phyloP scores from a whole-genome alignment of 2,113 vertebrate genomes.

The Grallaria varia region DNA sequence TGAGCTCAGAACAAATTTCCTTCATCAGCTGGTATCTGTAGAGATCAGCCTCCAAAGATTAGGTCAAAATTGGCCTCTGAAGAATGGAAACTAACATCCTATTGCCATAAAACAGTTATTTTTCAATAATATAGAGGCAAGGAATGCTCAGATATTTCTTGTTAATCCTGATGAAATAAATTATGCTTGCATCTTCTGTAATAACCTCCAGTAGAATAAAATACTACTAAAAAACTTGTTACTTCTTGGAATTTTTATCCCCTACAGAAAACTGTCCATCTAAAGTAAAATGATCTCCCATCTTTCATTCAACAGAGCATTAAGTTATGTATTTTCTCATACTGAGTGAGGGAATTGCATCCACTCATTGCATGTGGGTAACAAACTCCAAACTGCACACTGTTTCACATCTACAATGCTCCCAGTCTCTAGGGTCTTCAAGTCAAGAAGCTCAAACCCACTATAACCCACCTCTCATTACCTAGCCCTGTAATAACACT shows the following conservation, averaged over 20 bases:
- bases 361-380: rapidly evolving
- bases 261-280: not conserved
- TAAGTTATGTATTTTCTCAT: not conserved
- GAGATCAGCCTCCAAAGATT: slow-evolving; percentile 1
- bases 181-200: not conserved
- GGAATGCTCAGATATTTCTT: not conserved
- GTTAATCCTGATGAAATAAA: not conserved
- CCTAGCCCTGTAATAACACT: not conserved
- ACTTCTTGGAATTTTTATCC: not conserved
- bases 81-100: not conserved
- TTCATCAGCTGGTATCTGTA: slow-evolving; percentile 21
- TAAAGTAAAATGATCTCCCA: not conserved
- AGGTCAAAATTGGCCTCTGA: not conserved
- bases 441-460: slow-evolving; percentile 49
- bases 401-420: not conserved
- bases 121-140: not conserved
- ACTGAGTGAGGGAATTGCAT: not conserved
- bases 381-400: not conserved
- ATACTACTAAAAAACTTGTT: not conserved
- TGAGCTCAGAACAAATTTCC: slow-evolving; percentile 20
- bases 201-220: not conserved
- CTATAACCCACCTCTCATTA: slow-evolving; percentile 40
- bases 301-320: not conserved
- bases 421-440: slow-evolving; percentile 2
- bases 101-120: not conserved